Conservation (phyloP, 1,140 invertebrate species). For the Vollenhovia emeryi region DNA sequence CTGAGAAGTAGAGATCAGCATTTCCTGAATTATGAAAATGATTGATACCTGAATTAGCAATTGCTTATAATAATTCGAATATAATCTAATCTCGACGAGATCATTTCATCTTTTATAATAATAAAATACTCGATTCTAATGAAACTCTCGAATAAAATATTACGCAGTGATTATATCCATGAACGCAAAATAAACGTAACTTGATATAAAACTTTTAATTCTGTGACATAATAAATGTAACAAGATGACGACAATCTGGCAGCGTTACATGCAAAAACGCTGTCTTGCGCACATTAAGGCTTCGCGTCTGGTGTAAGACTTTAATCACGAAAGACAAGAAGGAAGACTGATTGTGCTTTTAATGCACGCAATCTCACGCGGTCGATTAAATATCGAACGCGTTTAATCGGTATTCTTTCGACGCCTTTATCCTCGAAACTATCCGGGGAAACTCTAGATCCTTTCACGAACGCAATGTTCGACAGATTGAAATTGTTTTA, state of each 20-base stretch:
- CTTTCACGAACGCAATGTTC: neutral
- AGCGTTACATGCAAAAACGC: slow-evolving; percentile 32
- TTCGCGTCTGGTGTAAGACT: slow-evolving; percentile 12
- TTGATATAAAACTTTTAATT: slow-evolving; percentile 9
- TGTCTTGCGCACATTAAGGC: slow-evolving; percentile 29
- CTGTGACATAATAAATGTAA: slow-evolving; percentile 15
- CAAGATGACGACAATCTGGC: slow-evolving; percentile 6
- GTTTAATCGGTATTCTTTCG: neutral
- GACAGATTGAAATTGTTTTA: neutral
- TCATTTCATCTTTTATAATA: neutral
- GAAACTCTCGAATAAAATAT: neutral
- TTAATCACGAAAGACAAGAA: slow-evolving; percentile 57
- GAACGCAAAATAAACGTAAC: neutral
- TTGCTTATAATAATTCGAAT: neutral
- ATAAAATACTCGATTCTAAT: neutral
- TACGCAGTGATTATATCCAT: neutral
- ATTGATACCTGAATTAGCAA: neutral
- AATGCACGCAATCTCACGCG: slow-evolving; percentile 52
- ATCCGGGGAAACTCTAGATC: slow-evolving; percentile 7
- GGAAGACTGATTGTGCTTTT: slow-evolving; percentile 63
- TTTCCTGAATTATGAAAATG: neutral
- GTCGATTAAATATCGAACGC: slow-evolving; percentile 47
- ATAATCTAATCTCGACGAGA: neutral
- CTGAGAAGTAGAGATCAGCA: neutral
- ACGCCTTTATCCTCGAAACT: slow-evolving; percentile 33